phyloP scores from a whole-genome alignment of 35 echinoderm and acorn worm genomes.

The Amphiura filiformis region DNA sequence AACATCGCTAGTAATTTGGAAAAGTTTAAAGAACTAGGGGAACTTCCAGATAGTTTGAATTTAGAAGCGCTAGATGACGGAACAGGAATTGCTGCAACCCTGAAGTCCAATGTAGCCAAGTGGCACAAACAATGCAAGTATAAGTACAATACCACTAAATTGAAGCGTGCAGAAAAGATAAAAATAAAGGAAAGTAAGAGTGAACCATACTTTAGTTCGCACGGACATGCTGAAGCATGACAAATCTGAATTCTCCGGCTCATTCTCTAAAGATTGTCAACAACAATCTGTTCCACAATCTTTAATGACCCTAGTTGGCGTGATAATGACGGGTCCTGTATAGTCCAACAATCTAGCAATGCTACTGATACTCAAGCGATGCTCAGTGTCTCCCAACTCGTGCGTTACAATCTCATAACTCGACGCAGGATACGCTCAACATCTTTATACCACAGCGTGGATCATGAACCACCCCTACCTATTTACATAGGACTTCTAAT shows the following conservation, averaged over 20 bases:
- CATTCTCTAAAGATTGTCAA: constrained; percentile 19
- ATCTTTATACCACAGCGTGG: not conserved
- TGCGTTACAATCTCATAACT: not conserved
- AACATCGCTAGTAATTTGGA: not conserved
- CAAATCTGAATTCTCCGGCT: not conserved
- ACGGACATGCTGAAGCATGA: constrained; percentile 17
- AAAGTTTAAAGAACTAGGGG: not conserved
- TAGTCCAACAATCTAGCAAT: not conserved
- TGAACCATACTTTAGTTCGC: not conserved
- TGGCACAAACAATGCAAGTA: constrained; percentile 44
- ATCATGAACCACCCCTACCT: constrained; percentile 39
- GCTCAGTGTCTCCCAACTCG: not conserved
- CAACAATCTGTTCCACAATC: constrained; percentile 24
- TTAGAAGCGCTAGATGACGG: constrained; percentile 37
- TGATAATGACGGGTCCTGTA: constrained; percentile 16
- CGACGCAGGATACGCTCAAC: constrained; percentile 2
- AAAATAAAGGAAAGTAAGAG: not conserved
- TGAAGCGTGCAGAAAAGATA: constrained; percentile 46
- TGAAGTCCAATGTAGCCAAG: constrained; percentile 27
- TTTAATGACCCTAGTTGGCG: not conserved
- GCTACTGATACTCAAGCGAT: not conserved
- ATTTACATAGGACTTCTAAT: constrained; percentile 27
- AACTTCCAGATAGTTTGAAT: not conserved
- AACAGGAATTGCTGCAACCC: constrained; percentile 38
- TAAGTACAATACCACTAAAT: constrained; percentile 5